Evolutionary conservation across 2,797 vertebrate species (phyloP), one percentile per base, ranked within the genome.

Genomic region (Perodicticus potto): DNA sequence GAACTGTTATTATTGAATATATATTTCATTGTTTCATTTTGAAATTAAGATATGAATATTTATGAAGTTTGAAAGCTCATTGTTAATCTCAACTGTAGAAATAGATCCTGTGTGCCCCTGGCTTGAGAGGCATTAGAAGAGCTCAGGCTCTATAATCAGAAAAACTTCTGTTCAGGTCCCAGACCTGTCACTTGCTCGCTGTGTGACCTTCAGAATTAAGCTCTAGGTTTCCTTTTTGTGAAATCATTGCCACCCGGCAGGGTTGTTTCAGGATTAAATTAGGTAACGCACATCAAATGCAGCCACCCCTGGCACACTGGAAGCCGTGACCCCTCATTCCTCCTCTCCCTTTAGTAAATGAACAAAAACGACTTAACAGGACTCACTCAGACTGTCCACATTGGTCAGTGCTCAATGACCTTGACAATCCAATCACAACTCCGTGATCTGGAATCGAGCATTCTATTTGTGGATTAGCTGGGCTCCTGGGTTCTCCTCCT

Each of bases 71-170:
- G 4, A 57, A 80, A 85, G 29, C 7, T 76, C 61, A 67, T 5
- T 37, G 37, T 81, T 70, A 29, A 80, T 92, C 83, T 85, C 29
- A 27, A 91, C 65, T 29, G 10, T 72, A 23, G 53, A 84, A 86
- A 61, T 59, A 87, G 49, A 78, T 73, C 37, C 3, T 22, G 43
- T 67, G 55, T 59, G 22, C 16, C 20, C 14, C 34, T 49, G 84
- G 32, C 13, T 57, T 59, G 5, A 4, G 20, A 77, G 4, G 12
- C 32, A 63, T 89, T 89, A 29, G 37, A 93, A 94, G 76, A 96
- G 34, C 57, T 94, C 90, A 45, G 55, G 16, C 34, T 81, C 95
- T 88, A 53, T 84, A 37, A 86, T 67, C 77, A 72, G 77, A 92
- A 93, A 92, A 63, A 37, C 34, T 29, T 53, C 29, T 20, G 16